Base-by-base conservation (phyloP, 2,888 invertebrate genomes). In the Lasioglossum vierecki region DNA sequence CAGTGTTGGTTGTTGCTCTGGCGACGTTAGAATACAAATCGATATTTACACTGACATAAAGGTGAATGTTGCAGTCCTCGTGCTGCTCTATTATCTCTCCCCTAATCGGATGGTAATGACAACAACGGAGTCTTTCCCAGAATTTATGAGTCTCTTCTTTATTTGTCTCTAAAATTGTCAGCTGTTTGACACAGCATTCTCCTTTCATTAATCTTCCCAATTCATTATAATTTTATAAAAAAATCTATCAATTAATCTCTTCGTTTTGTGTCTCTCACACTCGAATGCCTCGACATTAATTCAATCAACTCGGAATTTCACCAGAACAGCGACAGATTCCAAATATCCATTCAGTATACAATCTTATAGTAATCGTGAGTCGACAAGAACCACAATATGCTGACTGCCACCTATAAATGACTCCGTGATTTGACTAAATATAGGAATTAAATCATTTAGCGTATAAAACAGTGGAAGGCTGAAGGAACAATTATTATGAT, bases 1-100 rank as follows among this genome's bases (percentile, higher is more conserved):
- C 68, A 35, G 18, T 26, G 39, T 77, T 76, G 18, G 46, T 49
- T 41, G 76, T 49, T 66, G 26, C 76, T 68, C 13, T 30, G 46
- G 30, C 76, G 63, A 76, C 49, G 63, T 46, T 76, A n/a, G 66
- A 76, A 46, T 26, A n/a, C 49, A n/a, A 49, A 49, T 77, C 68
- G 68, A 53, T 66, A 49, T 77, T 68, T 35, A 35, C 49, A 4
- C 39, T 18, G 35, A 68, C 66, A 44, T 53, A 26, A 35, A 77
- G 68, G 46, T n/a, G 46, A 76, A 66, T 66, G 66, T 46, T 49
- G 8, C 44, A 18, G n/a, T 53, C 22, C 22, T 49, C 39, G 35
- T 68, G 35, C 22, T 15, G 57, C 53, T 53, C 26, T 41, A 8
- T 41, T 5, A 18, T 39, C 35, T 8, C 22, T 11, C 1, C 8